Conservation (phyloP, 2,888 invertebrate genomes). For the Pseudococcus longispinus region DNA sequence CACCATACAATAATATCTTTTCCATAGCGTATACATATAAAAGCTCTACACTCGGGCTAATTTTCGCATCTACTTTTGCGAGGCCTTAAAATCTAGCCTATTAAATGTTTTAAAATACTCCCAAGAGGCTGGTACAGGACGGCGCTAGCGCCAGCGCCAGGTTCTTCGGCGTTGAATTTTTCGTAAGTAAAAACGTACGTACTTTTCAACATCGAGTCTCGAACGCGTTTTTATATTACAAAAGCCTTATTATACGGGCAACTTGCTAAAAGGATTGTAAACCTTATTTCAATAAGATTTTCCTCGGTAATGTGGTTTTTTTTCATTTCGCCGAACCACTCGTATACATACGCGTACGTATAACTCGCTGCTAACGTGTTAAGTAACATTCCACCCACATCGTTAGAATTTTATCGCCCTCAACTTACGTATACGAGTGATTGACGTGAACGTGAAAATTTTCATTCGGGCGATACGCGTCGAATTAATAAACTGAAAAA, state of each 20-base stretch:
- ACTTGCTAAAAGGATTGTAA: constrained; percentile 5
- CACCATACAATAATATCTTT: neutral
- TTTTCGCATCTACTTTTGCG: neutral
- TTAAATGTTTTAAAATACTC: constrained; percentile 10
- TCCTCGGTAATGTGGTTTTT: neutral
- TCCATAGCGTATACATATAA: neutral
- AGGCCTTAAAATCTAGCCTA: neutral
- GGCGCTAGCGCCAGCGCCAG: neutral
- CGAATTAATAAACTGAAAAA: neutral
- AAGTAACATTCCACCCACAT: neutral
- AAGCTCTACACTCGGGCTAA: neutral
- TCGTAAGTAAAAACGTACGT: neutral
- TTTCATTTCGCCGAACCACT: neutral
- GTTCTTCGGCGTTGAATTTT: neutral
- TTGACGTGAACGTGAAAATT: neutral
- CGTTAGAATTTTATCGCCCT: neutral
- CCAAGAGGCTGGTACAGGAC: neutral
- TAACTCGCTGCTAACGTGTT: neutral
- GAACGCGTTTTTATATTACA: neutral
- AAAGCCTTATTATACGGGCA: neutral
- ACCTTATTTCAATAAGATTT: constrained; percentile 26
- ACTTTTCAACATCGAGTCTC: neutral
- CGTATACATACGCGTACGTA: neutral
- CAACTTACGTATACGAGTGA: neutral
- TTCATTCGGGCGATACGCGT: neutral